A percentile compares a stretch with the other conserved stretches of the same genome.
Evolutionary conservation across 2,888 invertebrate species (phyloP).

Genomic region (Dilophus febrilis): DNA sequence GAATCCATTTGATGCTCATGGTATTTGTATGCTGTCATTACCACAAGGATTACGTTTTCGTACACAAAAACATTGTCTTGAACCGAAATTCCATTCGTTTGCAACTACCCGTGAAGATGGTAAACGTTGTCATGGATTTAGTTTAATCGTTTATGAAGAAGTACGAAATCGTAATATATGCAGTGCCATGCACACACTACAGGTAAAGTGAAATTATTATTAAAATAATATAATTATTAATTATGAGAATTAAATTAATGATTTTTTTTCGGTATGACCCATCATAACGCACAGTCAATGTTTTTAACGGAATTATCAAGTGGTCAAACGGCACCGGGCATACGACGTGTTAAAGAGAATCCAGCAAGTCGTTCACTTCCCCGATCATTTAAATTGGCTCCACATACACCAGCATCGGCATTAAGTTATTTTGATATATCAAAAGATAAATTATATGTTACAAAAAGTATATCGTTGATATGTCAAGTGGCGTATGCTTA

Average conservation of each 20-base stretch:
- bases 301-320: constrained; percentile 78
- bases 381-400: constrained; percentile 71
- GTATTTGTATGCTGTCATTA: constrained; percentile 89
- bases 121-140: constrained; percentile 82
- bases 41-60: constrained; percentile 89
- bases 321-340: constrained; percentile 48
- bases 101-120: constrained; percentile 96
- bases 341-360: constrained; percentile 44
- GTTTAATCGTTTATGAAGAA: constrained; percentile 91
- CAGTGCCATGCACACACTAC: constrained; percentile 88
- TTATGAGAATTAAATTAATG: no score
- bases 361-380: constrained; percentile 72
- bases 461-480: constrained; percentile 86
- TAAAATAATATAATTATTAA: no score
- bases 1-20: constrained; percentile 87
- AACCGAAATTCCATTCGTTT: constrained; percentile 89
- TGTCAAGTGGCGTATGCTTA: constrained; percentile 82
- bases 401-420: constrained; percentile 57
- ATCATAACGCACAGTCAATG: no score
- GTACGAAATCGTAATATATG: constrained; percentile 84
- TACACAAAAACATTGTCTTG: constrained; percentile 77
- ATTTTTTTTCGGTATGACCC: no score
- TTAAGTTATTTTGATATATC: constrained; percentile 80
- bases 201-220: no score
- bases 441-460: constrained; percentile 87